Percentiles rank a stretch among this genome's conserved stretches.
These are phyloP conservation scores for Stichopus horrens DNA, from an alignment of 53 echinoderm and acorn worm species.

Conservation along the genomic window DNA sequence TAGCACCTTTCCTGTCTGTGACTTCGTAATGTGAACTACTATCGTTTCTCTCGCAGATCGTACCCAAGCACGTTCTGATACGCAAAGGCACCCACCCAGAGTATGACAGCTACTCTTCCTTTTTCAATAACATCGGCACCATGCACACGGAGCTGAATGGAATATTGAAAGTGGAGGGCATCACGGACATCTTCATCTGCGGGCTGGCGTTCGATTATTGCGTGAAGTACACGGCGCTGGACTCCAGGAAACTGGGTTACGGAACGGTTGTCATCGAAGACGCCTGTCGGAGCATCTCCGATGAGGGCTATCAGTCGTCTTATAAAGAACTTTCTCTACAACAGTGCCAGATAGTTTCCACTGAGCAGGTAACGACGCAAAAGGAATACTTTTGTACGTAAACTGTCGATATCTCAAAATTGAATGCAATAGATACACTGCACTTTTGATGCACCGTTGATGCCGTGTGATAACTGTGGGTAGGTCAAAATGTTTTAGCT, in stretches of 20 bases:
- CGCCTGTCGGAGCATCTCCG: conserved; percentile 50
- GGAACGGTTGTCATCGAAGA: conserved; percentile 72
- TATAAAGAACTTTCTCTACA: conserved; percentile 51
- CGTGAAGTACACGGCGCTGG: conserved; percentile 70
- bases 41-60: conserved; percentile 45
- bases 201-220: conserved; percentile 85
- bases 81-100: conserved; percentile 68
- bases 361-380: conserved; percentile 49
- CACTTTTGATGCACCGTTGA: no score
- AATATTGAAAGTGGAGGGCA: conserved; percentile 45
- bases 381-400: background rate
- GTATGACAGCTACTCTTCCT: conserved; percentile 81
- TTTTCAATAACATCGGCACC: conserved; percentile 63
- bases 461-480: no score
- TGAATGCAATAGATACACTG: no score
- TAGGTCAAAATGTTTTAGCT: no score
- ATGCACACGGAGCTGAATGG: conserved; percentile 55
- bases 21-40: no score
- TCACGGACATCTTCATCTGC: conserved; percentile 79
- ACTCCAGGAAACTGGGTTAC: conserved; percentile 67
- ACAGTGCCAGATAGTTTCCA: conserved; percentile 56
- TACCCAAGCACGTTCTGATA: conserved; percentile 48
- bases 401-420: no score
- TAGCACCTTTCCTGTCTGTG: no score
- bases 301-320: conserved; percentile 31